Base-by-base conservation (phyloP, 2,797 vertebrate genomes). In the Spheniscus humboldti region DNA sequence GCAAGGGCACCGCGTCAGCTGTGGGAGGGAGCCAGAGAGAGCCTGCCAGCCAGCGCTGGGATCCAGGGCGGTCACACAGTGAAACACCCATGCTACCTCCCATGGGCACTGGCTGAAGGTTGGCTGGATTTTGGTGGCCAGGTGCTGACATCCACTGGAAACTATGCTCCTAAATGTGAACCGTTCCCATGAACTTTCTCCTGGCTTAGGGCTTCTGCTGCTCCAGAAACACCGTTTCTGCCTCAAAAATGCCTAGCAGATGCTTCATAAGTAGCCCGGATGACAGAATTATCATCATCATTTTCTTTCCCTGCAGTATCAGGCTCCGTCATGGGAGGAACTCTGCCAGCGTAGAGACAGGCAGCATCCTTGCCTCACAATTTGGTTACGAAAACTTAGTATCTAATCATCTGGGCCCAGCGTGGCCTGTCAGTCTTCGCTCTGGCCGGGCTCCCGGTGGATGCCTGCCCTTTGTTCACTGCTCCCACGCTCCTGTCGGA, bases 401-500 rank as follows among this genome's bases (percentile, higher is more conserved):
- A 67, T 86, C 75, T 68, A n/a, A 50, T 47, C 57, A 86, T 81
- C 83, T 73, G 69, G 76, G 67, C 76, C 45, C 79, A 77, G 72
- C 2, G 0, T 78, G 82, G 53, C 55, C 74, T 39, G 63, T 94
- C 93, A 94, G 74, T 88, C 90, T 86, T 59, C 4, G 0, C 52
- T 77, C 59, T 96, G 91, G 90, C 79, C 3, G 1, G 2, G 5
- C 33, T 96, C 92, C 96, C 3, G 0, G 52, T 75, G 93, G 47
- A 60, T 75, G 73, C 55, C 35, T 92, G 88, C 86, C 95, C 84
- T 93, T 60, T 67, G 77, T 68, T 92, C 20, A 0, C 80, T 74
- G 79, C 94, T 95, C 96, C 86, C 95, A 94, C 39, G 52, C 83
- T 78, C 73, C 83, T 24, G 59, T 25, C 3, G 2, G 86, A 82